phyloP scores from a whole-genome alignment of 2,797 vertebrate species.

The Tadarida brasiliensis region DNA sequence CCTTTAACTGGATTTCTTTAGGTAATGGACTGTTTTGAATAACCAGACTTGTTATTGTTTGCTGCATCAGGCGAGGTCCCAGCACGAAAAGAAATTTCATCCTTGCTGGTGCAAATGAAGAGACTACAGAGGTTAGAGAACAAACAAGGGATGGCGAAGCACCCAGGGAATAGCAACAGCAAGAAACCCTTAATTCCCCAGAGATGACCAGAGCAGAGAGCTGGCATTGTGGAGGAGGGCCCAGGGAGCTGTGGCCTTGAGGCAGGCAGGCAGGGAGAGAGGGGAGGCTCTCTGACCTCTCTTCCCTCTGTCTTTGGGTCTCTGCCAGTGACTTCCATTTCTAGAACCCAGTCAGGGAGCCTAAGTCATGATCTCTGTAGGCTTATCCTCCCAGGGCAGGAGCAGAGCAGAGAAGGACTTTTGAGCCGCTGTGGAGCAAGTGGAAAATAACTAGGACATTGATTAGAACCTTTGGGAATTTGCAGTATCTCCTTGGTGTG shows the following conservation, averaged over 20 bases:
- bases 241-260: background rate
- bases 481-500: constrained; percentile 24
- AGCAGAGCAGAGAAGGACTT: background rate
- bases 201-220: background rate
- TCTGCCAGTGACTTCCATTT: background rate
- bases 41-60: background rate
- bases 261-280: background rate
- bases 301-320: background rate
- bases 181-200: background rate
- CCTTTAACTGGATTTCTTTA: constrained; percentile 16
- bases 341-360: background rate
- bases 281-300: background rate
- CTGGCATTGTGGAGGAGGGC: background rate
- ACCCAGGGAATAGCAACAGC: background rate
- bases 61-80: background rate
- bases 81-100: constrained; percentile 48
- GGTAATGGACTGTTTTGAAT: background rate
- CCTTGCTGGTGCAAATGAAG: background rate
- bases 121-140: background rate
- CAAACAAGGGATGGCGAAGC: background rate
- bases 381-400: background rate
- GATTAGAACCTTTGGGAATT: constrained; percentile 52
- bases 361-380: background rate
- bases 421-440: background rate
- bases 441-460: background rate